Conservation (phyloP, 2,888 invertebrate genomes). For the Neoascia interrupta region DNA sequence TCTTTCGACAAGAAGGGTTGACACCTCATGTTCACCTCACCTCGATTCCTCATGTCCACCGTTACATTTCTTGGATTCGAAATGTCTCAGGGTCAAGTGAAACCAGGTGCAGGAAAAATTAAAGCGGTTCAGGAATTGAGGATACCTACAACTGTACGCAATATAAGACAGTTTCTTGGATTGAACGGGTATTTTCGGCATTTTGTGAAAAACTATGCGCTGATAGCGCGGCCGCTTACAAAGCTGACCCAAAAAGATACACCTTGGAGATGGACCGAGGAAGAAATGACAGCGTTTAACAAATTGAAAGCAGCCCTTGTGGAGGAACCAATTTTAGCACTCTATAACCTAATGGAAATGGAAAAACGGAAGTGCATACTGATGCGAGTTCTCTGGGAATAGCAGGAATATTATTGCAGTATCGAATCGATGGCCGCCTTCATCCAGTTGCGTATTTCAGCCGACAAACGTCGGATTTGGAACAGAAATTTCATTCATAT, state of each 20-base stretch:
- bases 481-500: not conserved
- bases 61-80: conserved; percentile 71
- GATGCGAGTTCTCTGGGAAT: conserved; percentile 66
- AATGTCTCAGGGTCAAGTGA: too few relatives aligned
- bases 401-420: not conserved
- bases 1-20: conserved; percentile 15
- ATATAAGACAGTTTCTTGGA: too few relatives aligned
- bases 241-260: conserved; percentile 48
- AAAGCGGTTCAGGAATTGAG: too few relatives aligned
- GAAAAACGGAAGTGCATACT: conserved; percentile 70
- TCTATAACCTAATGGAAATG: conserved; percentile 56
- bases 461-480: not conserved
- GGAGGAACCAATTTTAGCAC: conserved; percentile 57
- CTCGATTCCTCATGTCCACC: conserved; percentile 63
- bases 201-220: too few relatives aligned
- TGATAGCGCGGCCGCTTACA: conserved; percentile 1
- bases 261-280: conserved; percentile 40
- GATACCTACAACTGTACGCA: too few relatives aligned
- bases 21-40: conserved; percentile 55
- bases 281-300: not conserved
- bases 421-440: not conserved
- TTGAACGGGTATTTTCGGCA: too few relatives aligned
- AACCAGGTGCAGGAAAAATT: too few relatives aligned
- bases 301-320: conserved; percentile 34
- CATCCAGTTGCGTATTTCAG: conserved; percentile 1